These are phyloP conservation scores for Rutpela maculata DNA, from an alignment of 2,888 invertebrate species.

Conservation along the genomic window DNA sequence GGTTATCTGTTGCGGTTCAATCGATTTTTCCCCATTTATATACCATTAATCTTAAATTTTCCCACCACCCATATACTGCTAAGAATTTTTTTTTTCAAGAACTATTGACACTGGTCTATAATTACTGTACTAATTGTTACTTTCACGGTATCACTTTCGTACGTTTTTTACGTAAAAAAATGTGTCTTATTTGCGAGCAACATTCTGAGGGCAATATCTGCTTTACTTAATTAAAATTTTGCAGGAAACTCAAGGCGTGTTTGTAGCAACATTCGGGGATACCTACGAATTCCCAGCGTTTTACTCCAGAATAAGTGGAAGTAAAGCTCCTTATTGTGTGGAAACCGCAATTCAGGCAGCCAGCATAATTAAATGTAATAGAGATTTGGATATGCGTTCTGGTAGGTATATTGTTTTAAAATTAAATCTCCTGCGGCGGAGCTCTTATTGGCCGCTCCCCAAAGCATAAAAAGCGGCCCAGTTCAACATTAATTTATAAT, in stretches of 20 bases:
- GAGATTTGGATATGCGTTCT: conserved; percentile 77
- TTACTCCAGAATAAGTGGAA: conserved; percentile 87
- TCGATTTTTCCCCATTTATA: no score
- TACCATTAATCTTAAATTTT: no score
- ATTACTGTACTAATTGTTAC: no score
- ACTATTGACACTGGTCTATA: no score
- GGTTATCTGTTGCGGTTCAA: no score
- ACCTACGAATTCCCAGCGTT: conserved; percentile 92
- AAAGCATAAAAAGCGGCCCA: no score
- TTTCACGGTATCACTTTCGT: no score
- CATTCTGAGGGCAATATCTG: not conserved
- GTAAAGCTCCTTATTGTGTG: conserved; percentile 83
- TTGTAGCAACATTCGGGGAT: conserved; percentile 87
- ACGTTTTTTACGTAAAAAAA: not conserved
- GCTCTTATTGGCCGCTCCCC: no score
- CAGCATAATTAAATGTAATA: conserved; percentile 77
- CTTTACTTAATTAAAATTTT: conserved; percentile 23
- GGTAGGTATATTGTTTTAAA: conserved; percentile 71
- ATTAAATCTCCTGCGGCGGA: conserved; percentile 3
- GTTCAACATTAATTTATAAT: no score
- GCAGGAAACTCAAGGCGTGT: conserved; percentile 96
- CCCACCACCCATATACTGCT: no score
- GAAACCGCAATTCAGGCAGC: conserved; percentile 82
- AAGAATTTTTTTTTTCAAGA: no score
- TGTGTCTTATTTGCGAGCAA: not conserved